phyloP scores from a whole-genome alignment of 2,888 invertebrate genomes.

The Imbricaverruca yamaguchii region DNA sequence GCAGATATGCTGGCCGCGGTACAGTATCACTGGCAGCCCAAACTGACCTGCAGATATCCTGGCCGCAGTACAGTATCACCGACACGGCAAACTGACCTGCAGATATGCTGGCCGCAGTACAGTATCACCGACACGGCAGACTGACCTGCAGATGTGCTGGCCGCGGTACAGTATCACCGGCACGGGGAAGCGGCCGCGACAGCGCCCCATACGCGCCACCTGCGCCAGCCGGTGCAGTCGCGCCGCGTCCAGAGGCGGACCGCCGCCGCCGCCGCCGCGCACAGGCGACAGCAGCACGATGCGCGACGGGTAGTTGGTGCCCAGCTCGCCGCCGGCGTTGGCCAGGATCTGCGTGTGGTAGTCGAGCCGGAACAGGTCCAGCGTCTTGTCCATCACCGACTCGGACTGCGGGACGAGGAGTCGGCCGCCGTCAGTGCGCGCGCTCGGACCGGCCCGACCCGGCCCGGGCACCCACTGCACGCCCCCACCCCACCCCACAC shows the following conservation, averaged over 20 bases:
- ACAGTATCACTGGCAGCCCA: slow-evolving; percentile 67
- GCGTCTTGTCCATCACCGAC: slow-evolving; percentile 12
- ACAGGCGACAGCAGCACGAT: slow-evolving; percentile 56
- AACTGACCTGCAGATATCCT: too few species aligned
- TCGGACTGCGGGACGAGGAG: too few species aligned
- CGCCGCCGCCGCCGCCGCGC: slow-evolving; percentile 33
- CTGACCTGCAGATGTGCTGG: slow-evolving; percentile 56
- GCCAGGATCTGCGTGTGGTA: slow-evolving; percentile 41
- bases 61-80: too few species aligned
- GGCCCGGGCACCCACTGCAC: too few species aligned
- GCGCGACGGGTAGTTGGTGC: slow-evolving; percentile 62
- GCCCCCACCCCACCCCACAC: too few species aligned
- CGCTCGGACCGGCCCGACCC: too few species aligned
- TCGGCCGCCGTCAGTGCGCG: too few species aligned
- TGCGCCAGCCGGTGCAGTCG: slow-evolving; percentile 56
- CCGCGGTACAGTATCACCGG: slow-evolving; percentile 68
- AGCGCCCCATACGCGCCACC: slow-evolving; percentile 62
- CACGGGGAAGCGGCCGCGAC: slow-evolving; percentile 64
- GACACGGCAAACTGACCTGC: too few species aligned
- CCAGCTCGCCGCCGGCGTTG: slow-evolving; percentile 58
- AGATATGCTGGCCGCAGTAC: too few species aligned
- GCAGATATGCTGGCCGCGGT: slow-evolving; percentile 61
- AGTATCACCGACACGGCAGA: background rate
- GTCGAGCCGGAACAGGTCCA: slow-evolving; percentile 19
- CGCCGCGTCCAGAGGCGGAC: slow-evolving; percentile 47